Percentiles rank a stretch among this genome's conserved stretches.
phyloP scores from a whole-genome alignment of 2,797 vertebrate species.

The Macropodus opercularis region DNA sequence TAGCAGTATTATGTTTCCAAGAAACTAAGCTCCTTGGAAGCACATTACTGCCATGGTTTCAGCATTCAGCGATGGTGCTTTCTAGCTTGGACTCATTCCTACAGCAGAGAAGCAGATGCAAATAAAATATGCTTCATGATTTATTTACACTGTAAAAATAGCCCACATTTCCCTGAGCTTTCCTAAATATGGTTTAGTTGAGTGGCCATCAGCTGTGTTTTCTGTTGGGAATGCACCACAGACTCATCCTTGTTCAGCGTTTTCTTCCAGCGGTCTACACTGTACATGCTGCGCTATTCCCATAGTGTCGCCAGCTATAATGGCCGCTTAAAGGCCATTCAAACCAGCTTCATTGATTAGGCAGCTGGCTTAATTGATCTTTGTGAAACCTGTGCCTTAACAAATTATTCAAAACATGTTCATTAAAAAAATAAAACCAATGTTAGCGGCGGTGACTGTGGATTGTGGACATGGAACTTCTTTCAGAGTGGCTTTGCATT shows the following conservation, averaged over 20 bases:
- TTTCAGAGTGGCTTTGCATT: constrained; percentile 20
- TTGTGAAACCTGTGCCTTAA: not conserved
- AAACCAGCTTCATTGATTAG: no score
- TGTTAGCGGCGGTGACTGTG: not conserved
- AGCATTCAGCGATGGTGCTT: no score
- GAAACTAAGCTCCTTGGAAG: not conserved
- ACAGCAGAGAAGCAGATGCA: not conserved
- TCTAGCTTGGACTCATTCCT: not conserved
- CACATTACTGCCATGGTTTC: not conserved
- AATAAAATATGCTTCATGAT: constrained; percentile 25
- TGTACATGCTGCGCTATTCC: not conserved
- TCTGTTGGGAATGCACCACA: constrained; percentile 15
- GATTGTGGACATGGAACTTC: not conserved
- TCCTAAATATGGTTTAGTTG: constrained; percentile 7
- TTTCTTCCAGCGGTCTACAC: not conserved
- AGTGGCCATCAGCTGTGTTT: constrained; percentile 8
- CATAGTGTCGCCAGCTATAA: no score
- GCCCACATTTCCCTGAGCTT: constrained; percentile 12
- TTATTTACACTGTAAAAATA: constrained; percentile 41
- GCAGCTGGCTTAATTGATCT: no score
- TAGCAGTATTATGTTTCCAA: no score
- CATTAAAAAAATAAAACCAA: not conserved
- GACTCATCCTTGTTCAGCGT: constrained; percentile 17
- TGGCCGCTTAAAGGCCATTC: no score
- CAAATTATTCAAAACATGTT: not conserved